Base-by-base conservation (phyloP, 92 coral and sea anemone genomes). In the Epizoanthus rinbou region DNA sequence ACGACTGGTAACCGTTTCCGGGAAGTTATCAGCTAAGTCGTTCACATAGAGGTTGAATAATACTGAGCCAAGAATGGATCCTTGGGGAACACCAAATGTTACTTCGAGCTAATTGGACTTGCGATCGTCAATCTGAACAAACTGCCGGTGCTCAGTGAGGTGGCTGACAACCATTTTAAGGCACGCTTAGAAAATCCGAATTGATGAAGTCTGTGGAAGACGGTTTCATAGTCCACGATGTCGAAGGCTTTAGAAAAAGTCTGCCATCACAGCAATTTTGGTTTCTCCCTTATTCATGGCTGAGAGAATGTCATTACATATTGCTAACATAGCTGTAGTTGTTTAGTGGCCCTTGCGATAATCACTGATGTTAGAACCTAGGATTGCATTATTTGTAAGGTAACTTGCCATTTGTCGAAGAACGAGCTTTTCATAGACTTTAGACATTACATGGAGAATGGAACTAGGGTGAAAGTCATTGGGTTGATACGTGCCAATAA, bases 261-360 rank as follows among this genome's bases (percentile, higher is more conserved):
- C 85, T 8, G 78, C 76, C 18, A 66, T 17, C 54, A 76, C 64
- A 80, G 73, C 45, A 17, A 81, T 64, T 64, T 28, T 64, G 69
- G 21, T 64, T 60, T 81, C 72, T 73, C 33, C 85, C 66, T 60
- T 81, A 24, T 81, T 81, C 85, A 81, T 81, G 21, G 85, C 85
- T 57, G 41, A 41, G 57, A 81, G 52, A 74, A 81, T 81, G 24
- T 64, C 69, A 41, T 81, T 64, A 33, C 85, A 8, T 1, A 81
- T 67, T 19, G 85, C 85, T 31, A 81, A 64, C 85, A 41, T 81
- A 60, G 85, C 60, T 54, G 85, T 68, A 81, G 76, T 81, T 71
- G 85, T 65, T 47, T 76, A 81, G 28, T 81, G 85, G 18, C 85
- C 65, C 41, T 60, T 10, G 72, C 76, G 76, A 67, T 81, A 81